Conservation (phyloP, 2,888 invertebrate species). For the Rhingia rostrata region DNA sequence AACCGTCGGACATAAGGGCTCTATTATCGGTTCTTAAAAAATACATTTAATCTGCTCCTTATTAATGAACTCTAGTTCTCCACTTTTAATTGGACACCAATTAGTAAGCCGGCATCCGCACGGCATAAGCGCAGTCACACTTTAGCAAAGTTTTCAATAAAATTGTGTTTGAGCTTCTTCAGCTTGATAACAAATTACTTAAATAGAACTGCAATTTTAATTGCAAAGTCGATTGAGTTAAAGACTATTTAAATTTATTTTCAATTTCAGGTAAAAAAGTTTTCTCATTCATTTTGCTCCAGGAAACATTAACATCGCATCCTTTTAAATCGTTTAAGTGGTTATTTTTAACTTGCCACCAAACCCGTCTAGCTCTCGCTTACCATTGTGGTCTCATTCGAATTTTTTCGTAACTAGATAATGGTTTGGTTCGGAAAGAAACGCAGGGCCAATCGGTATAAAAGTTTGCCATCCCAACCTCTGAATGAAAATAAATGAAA, state of each 20-base stretch:
- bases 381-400: constrained; percentile 25
- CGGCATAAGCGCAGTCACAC: too few relatives aligned
- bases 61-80: too few relatives aligned
- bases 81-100: too few relatives aligned
- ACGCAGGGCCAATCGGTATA: constrained; percentile 33
- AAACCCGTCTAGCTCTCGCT: background rate
- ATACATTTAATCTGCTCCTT: too few relatives aligned
- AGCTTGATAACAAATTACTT: constrained; percentile 26
- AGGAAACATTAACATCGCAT: constrained; percentile 47
- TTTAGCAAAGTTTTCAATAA: too few relatives aligned
- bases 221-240: constrained; percentile 1
- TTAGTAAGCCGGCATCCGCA: too few relatives aligned
- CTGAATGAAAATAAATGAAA: constrained; percentile 46
- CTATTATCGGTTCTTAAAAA: too few relatives aligned
- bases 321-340: constrained; percentile 51
- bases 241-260: constrained; percentile 26
- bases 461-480: constrained; percentile 56
- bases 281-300: constrained; percentile 40
- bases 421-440: background rate
- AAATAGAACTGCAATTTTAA: constrained; percentile 64
- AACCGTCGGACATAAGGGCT: too few relatives aligned
- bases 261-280: constrained; percentile 49
- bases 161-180: background rate
- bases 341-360: constrained; percentile 46
- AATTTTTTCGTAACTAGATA: constrained; percentile 24